phyloP scores from a whole-genome alignment of 1,140 invertebrate genomes.

The Drosophila kohkoa region DNA sequence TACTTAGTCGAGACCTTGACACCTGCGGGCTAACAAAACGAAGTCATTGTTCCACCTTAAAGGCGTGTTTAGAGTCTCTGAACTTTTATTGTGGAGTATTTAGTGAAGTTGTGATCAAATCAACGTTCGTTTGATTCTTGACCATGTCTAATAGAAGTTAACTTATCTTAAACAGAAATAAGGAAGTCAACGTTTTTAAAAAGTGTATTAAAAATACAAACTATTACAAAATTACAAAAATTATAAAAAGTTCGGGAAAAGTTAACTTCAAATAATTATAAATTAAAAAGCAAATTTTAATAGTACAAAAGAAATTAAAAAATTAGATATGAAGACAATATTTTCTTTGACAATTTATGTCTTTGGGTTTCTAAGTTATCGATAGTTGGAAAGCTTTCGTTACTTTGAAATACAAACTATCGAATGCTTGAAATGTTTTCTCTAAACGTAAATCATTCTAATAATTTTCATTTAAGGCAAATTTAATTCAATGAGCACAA shows the following conservation, averaged over 20 bases:
- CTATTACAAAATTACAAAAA: no score
- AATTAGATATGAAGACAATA: background rate
- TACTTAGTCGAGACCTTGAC: conserved; percentile 33
- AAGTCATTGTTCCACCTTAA: conserved; percentile 26
- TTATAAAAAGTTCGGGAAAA: no score
- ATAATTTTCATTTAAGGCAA: conserved; percentile 12
- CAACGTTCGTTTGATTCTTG: background rate
- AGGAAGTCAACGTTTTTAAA: background rate
- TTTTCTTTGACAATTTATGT: no score
- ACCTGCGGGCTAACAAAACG: conserved; percentile 31
- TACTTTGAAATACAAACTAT: background rate
- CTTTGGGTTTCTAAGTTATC: no score
- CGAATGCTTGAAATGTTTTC: background rate
- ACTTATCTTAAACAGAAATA: background rate
- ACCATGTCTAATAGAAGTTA: background rate
- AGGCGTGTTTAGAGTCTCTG: background rate
- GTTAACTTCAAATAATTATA: no score
- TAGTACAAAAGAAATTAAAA: no score
- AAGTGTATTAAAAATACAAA: background rate
- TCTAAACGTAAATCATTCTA: background rate
- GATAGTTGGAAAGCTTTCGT: background rate
- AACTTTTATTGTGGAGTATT: conserved; percentile 7
- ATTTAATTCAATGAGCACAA: conserved; percentile 24
- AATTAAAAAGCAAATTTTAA: background rate
- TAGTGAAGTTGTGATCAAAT: background rate